phyloP scores from a whole-genome alignment of 2,113 vertebrate genomes.

The Urocolius indicus region DNA sequence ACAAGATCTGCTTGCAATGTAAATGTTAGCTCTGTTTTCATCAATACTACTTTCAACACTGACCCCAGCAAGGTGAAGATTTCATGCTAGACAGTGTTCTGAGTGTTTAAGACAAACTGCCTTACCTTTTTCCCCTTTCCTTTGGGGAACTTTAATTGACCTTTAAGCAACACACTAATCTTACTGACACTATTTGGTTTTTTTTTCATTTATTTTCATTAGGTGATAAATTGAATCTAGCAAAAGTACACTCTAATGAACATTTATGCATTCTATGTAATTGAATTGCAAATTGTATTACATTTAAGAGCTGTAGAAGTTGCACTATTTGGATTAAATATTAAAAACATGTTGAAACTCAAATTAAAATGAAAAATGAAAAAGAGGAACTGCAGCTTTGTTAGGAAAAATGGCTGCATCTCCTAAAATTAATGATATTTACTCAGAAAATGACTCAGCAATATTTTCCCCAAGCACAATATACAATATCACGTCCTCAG shows the following conservation, averaged over 20 bases:
- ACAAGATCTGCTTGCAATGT: not conserved
- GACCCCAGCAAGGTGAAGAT: not conserved
- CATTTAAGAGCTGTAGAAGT: not conserved
- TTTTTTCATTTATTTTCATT: constrained; percentile 64
- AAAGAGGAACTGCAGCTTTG: not conserved
- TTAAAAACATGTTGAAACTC: not conserved
- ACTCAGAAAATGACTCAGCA: not conserved
- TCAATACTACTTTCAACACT: not conserved
- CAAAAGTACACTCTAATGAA: constrained; percentile 45
- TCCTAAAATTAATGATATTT: not conserved
- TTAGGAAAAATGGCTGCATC: not conserved
- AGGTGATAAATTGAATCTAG: constrained; percentile 34
- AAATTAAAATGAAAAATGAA: not conserved
- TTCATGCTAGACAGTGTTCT: not conserved
- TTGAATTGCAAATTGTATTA: not conserved
- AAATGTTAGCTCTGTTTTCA: not conserved
- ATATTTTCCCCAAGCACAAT: not conserved
- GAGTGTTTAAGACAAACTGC: not conserved
- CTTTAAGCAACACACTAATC: constrained; percentile 59
- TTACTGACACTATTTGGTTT: constrained; percentile 24
- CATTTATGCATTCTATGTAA: constrained; percentile 20
- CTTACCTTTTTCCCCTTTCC: not conserved
- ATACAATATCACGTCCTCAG: not conserved
- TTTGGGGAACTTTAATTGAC: constrained; percentile 42
- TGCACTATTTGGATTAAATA: not conserved